phyloP scores from a whole-genome alignment of 2,797 vertebrate genomes.

The Strix occidentalis region DNA sequence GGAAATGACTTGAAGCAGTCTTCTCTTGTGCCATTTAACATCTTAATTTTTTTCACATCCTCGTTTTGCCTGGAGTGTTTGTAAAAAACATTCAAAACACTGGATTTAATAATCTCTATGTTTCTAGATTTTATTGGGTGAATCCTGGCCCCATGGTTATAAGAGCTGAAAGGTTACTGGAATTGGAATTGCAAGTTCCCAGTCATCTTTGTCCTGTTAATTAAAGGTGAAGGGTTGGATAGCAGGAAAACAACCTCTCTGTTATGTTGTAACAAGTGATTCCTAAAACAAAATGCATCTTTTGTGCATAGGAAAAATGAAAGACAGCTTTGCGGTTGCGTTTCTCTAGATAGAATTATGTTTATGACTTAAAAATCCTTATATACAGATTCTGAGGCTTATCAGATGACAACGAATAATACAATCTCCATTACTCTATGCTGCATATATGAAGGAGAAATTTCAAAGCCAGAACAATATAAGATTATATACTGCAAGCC shows the following conservation, averaged over 20 bases:
- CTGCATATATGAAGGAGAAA: constrained; percentile 2
- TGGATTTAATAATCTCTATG: neutral
- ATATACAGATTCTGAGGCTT: neutral
- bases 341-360: neutral
- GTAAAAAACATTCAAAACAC: neutral
- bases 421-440: neutral
- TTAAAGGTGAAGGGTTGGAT: neutral
- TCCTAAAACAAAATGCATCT: neutral
- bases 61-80: neutral
- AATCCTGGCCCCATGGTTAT: neutral
- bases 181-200: neutral
- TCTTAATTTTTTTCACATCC: neutral
- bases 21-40: neutral
- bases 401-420: constrained; percentile 33
- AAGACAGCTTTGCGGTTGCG: neutral
- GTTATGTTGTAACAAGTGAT: neutral
- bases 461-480: constrained; percentile 33
- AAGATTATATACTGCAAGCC: constrained; percentile 20
- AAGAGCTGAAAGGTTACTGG: neutral
- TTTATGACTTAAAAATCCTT: neutral
- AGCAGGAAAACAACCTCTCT: neutral
- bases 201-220: neutral
- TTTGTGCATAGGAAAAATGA: neutral
- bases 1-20: neutral
- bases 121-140: neutral